Conservation (phyloP, 2,888 invertebrate genomes). For the Pammene fasciana region DNA sequence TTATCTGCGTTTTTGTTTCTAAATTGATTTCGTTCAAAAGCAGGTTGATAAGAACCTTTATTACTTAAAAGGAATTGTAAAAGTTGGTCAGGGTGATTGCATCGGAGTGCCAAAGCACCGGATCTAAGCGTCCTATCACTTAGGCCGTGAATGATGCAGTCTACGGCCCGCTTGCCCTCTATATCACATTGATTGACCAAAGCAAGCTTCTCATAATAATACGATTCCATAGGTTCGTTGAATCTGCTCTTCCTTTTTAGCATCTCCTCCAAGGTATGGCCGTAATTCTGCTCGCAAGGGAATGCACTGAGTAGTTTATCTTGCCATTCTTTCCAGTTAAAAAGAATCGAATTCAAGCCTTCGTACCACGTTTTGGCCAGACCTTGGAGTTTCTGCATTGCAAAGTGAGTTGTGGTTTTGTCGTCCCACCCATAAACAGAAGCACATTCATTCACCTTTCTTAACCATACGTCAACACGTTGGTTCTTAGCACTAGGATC, state of each 20-base stretch:
- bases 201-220: not conserved
- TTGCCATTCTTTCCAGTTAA: not conserved
- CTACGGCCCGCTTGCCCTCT: not conserved
- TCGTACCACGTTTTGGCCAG: not conserved
- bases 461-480: not conserved
- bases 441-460: not conserved
- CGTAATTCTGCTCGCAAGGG: not conserved
- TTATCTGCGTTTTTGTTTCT: not conserved
- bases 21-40: not conserved
- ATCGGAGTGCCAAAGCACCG: not conserved
- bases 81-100: not conserved
- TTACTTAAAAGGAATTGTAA: not conserved
- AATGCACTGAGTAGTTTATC: not conserved
- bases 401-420: not conserved
- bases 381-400: not conserved
- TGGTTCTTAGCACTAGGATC: not conserved
- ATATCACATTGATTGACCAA: not conserved
- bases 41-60: not conserved
- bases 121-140: not conserved
- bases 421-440: not conserved
- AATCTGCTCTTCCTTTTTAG: not conserved
- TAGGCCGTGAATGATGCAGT: not conserved
- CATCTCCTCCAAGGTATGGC: not conserved
- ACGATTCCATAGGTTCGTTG: not conserved
- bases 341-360: not conserved